Conservation (phyloP, 2,888 invertebrate genomes). For the Clunio marinus region DNA sequence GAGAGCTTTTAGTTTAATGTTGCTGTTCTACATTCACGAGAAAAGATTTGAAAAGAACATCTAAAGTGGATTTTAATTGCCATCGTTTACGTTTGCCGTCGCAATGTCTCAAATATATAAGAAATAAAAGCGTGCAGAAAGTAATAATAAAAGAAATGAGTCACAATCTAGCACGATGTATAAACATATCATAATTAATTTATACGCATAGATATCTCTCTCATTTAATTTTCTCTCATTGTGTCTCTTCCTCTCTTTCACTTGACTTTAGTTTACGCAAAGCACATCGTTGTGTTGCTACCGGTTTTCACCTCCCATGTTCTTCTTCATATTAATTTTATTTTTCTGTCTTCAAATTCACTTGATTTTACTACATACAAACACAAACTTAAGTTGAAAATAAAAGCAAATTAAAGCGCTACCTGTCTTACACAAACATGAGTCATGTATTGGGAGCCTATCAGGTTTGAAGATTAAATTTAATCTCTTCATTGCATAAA, state of each 20-base stretch:
- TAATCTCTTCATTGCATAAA: not conserved
- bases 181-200: not conserved
- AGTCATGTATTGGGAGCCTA: not conserved
- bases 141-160: not conserved
- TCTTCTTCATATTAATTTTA: not conserved
- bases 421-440: conserved; percentile 26
- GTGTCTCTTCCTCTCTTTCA: not conserved
- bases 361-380: not conserved
- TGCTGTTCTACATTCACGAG: not conserved
- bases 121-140: too few relatives aligned
- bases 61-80: conserved; percentile 18
- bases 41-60: not conserved
- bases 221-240: too few relatives aligned
- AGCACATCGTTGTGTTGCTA: conserved; percentile 11
- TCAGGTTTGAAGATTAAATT: not conserved
- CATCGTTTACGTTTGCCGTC: not conserved
- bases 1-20: not conserved
- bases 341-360: not conserved
- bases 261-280: too few relatives aligned
- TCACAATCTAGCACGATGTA: not conserved
- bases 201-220: too few relatives aligned
- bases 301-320: conserved; percentile 1
- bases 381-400: not conserved
- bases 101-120: not conserved
- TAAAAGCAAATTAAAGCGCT: conserved; percentile 18